These are phyloP conservation scores for Tetragnatha montana DNA, from an alignment of 2,888 invertebrate genomes.

Conservation along the genomic window DNA sequence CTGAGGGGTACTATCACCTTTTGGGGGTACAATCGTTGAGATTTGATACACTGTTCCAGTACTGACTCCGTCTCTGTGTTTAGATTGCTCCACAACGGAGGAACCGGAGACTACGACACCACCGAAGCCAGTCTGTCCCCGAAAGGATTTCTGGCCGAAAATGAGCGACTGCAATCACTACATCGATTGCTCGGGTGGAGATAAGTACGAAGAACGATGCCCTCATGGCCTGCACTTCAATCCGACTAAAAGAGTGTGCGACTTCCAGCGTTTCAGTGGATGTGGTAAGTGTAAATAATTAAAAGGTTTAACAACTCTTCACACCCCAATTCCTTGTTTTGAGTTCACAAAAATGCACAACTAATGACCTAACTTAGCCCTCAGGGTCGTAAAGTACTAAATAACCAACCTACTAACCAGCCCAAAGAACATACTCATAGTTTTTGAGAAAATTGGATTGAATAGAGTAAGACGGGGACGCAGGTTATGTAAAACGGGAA, in stretches of 20 bases:
- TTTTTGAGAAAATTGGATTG: no score
- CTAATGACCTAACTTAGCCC: no score
- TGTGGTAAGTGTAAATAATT: constrained; percentile 54
- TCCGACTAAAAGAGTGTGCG: constrained; percentile 58
- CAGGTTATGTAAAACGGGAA: no score
- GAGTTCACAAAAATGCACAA: no score
- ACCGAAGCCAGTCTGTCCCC: constrained; percentile 14
- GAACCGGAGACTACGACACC: not conserved
- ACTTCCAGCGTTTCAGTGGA: constrained; percentile 45
- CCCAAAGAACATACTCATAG: no score
- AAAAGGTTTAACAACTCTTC: no score
- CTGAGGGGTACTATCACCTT: no score
- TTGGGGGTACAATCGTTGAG: no score
- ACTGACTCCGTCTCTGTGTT: not conserved
- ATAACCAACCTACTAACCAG: no score
- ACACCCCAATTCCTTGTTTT: no score
- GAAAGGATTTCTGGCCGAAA: constrained; percentile 26
- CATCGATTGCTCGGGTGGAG: constrained; percentile 2
- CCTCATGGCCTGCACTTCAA: constrained; percentile 58
- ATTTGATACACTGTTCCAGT: not conserved
- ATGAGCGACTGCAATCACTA: constrained; percentile 13
- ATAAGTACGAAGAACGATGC: constrained; percentile 25
- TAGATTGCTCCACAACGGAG: constrained; percentile 38
- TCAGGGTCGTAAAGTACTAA: no score
- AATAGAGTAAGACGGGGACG: no score